Conservation (phyloP, 2,113 vertebrate genomes). For the Otus sunia region DNA sequence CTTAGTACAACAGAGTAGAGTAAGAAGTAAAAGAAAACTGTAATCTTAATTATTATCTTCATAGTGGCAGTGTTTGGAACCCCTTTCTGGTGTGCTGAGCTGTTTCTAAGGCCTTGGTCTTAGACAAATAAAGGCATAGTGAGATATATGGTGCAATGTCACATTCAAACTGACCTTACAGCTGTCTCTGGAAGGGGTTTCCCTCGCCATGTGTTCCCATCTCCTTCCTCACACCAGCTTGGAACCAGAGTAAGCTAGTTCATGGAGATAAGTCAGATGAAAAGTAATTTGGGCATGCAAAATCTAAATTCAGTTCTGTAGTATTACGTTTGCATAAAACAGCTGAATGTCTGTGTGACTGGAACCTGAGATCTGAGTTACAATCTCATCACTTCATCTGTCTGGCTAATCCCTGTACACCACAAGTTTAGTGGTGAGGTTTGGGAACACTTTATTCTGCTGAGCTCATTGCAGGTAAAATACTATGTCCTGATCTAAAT, state of each 20-base stretch:
- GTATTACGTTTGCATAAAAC: neutral
- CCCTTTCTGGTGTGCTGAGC: neutral
- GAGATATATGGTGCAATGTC: neutral
- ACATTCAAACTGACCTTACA: neutral
- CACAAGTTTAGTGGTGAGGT: neutral
- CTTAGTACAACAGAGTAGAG: neutral
- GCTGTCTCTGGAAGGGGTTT: neutral
- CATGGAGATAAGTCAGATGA: neutral
- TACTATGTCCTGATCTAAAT: neutral
- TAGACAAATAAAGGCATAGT: neutral
- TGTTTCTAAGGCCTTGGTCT: neutral
- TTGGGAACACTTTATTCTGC: neutral
- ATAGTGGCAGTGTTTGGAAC: neutral
- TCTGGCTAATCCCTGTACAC: neutral
- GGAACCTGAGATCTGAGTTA: neutral
- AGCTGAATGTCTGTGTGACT: accelerated
- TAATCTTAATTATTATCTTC: neutral
- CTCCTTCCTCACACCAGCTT: neutral
- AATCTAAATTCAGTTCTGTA: neutral
- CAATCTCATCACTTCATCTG: neutral
- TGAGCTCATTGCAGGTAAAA: neutral
- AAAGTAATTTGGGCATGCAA: neutral
- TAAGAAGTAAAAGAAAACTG: neutral
- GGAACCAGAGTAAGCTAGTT: neutral
- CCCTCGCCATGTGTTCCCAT: neutral